Evolutionary conservation across 2,888 invertebrate species (phyloP), one percentile per base, ranked within the genome.

Genomic region (Drosophila rellima): DNA sequence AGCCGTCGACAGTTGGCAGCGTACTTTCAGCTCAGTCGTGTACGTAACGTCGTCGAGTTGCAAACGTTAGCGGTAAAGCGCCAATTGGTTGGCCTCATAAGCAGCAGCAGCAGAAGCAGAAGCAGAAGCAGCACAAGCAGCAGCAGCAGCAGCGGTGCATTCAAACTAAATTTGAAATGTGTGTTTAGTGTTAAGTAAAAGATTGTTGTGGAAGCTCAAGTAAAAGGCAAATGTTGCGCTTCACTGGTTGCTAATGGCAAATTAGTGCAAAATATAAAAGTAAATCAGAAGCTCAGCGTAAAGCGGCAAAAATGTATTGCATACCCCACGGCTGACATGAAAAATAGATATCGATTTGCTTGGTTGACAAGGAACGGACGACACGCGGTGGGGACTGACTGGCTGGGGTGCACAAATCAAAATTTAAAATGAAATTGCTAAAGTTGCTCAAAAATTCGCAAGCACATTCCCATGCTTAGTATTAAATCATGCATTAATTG

Each of bases 21-120:
- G 52, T 35, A 66, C 52, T 63, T 57, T 74, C 61, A 44, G 77
- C 68, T 88, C 86, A 91, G 91, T 91, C 91, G 91, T 90, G 84
- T 90, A 90, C 89, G 82, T 90, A 75, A 84, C 90, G 89, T 91
- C 91, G 91, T 89, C 80, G 74, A 85, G 88, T 84, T 80, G 65
- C 52, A 71, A 80, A 82, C 87, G 84, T 80, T 81, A 74, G 69
- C 80, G 80, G 80, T 78, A 70, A 86, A 80, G 47, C 52, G 47
- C 39, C 64, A 69, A 48, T 47, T 59, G 40, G 50, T 78, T 61
- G 57, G 47, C 17, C 35, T 40, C 59, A 65, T 15, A 48, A 73
- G 64, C 55, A 76, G 31, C 33, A 71, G 60, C 29, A 69, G 62
- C n/a, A 76, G 67, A 35, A 78, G 42, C 61, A 78, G 73, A 66